phyloP scores from a whole-genome alignment of 2,113 vertebrate species.

The Chloroceryle aenea region DNA sequence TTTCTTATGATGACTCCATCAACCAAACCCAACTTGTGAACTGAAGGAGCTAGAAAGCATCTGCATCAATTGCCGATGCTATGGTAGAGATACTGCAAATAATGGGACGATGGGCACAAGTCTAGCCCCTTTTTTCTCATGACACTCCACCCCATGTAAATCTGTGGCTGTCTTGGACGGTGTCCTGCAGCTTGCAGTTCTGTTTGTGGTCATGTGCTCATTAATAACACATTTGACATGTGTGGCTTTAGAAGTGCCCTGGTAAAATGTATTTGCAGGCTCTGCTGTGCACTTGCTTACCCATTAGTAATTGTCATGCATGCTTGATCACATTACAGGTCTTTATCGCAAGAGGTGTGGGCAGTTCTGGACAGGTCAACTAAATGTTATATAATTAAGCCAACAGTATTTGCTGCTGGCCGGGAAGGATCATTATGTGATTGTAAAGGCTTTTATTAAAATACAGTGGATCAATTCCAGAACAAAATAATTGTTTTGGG shows the following conservation, averaged over 20 bases:
- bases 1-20: background rate
- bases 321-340: background rate
- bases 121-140: background rate
- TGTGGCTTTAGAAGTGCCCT: background rate
- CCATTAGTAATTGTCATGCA: background rate
- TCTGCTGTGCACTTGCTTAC: background rate
- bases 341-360: background rate
- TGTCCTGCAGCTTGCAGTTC: background rate
- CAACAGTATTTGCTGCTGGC: background rate
- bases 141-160: background rate
- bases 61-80: background rate
- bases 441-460: slow-evolving; percentile 7
- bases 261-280: background rate
- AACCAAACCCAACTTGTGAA: background rate
- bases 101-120: background rate
- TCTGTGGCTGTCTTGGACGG: background rate
- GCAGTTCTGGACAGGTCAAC: background rate
- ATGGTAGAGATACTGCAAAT: background rate
- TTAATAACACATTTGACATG: background rate
- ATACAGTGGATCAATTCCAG: background rate
- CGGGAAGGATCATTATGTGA: background rate
- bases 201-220: background rate
- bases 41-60: background rate
- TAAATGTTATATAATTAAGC: background rate
- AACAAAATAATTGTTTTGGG: slow-evolving; percentile 1